Conservation (phyloP, 2,888 invertebrate genomes). For the Steinernema carpocapsae region DNA sequence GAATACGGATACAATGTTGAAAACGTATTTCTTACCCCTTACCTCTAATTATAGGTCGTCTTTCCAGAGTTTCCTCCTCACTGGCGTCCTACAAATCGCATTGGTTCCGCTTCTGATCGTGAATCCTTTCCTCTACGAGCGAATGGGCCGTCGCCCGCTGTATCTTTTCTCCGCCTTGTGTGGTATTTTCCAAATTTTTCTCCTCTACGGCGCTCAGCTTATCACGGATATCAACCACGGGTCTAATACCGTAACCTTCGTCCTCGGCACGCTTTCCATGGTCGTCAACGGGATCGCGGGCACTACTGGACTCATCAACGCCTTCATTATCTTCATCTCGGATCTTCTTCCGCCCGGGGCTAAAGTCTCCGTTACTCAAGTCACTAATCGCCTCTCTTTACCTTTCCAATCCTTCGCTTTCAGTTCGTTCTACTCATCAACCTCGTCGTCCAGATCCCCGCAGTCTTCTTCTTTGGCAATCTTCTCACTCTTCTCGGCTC, state of each 20-base stretch:
- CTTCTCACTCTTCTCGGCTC: not conserved
- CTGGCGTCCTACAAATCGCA: not conserved
- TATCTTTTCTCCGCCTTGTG: not conserved
- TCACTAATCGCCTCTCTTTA: not conserved
- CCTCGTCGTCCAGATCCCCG: slow-evolving; percentile 6
- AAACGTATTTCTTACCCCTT: not conserved
- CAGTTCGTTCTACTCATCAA: not conserved
- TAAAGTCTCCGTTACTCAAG: slow-evolving; percentile 17
- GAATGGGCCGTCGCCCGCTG: not conserved
- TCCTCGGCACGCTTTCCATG: not conserved
- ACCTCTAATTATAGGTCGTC: not conserved
- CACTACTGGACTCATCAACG: not conserved
- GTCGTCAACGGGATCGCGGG: not conserved
- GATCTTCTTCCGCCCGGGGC: slow-evolving; percentile 16
- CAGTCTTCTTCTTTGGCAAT: slow-evolving; percentile 9
- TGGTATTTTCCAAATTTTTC: not conserved
- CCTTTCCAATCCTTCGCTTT: not conserved
- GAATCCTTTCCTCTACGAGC: slow-evolving; percentile 11
- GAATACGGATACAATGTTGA: not conserved
- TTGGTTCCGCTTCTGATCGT: not conserved
- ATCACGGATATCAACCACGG: not conserved
- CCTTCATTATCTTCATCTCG: not conserved
- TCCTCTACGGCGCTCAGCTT: not conserved
- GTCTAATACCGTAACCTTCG: not conserved
- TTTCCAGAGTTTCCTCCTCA: slow-evolving; percentile 6